Base-by-base conservation (phyloP, 2,888 invertebrate species). In the Podabrus alpinus region DNA sequence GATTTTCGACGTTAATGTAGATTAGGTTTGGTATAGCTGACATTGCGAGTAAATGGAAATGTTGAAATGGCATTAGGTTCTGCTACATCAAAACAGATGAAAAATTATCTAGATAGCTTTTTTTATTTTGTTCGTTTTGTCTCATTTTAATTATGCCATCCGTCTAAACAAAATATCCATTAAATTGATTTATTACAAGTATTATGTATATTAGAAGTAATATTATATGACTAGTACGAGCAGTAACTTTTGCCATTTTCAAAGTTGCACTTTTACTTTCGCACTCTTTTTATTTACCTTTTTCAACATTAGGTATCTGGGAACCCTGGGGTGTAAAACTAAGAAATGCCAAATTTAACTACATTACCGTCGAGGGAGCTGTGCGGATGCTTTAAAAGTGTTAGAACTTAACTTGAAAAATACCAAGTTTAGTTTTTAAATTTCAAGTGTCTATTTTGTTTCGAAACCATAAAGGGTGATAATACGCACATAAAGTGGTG, bases 1-100 rank as follows among this genome's bases (percentile, higher is more conserved):
- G 62, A 62, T 19, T 62, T 62, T 62, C 19, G 62, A 62, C 62
- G 62, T 62, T 62, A 62, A 62, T 62, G 62, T 62, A 62, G 62
- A 62, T 62, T 62, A 62, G 62, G 62, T 19, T n/a, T 62, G 62
- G 19, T 62, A 62, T 62, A 62, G 62, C 62, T 62, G 62, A 62
- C 62, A 17, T 62, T 19, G 16, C 62, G 19, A 62, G 19, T 62
- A 62, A 62, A 62, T 62, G 62, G 62, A 62, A 62, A 62, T 62
- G 62, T 62, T 19, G 62, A 19, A 62, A 62, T 62, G 17, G 62
- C 19, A 62, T 62, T 62, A 62, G 62, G 62, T 62, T 19, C 17
- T 17, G 13, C 62, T 19, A 62, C 15, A 62, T 62, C 62, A 62
- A 62, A 62, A 19, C 62, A 62, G 62, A 62, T 62, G 19, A 62